Base-by-base conservation (phyloP, 2,888 invertebrate genomes). In the Drosophila helvetica region DNA sequence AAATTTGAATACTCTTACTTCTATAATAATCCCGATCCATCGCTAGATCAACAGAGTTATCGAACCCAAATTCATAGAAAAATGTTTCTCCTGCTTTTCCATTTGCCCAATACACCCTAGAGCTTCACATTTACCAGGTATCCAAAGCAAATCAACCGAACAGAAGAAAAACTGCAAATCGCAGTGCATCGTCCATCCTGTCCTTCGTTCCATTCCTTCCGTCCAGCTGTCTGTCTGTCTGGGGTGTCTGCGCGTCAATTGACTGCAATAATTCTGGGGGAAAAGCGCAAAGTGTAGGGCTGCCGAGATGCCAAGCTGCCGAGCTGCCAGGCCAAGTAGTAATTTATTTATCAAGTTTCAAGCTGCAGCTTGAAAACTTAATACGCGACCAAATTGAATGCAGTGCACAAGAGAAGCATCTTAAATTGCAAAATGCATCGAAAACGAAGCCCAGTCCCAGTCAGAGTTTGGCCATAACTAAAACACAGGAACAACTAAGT, bases 341-440 rank as follows among this genome's bases (percentile, higher is more conserved):
- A 86, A 86, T 86, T 86, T 88, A 86, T 86, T 86, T 86, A 88
- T 88, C 86, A 88, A 86, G 89, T 87, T 86, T 88, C 89, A 84
- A 88, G 88, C 86, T 80, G 75, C 66, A 81, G 80, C 89, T 77
- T 87, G 86, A 86, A 86, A 86, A 89, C 89, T 86, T 88, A 89
- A 86, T 89, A 87, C 89, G 63, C 80, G 74, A 69, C 79, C 74
- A 88, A 81, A 86, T 86, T 86, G 86, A 86, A 86, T 72, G 85
- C 86, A 75, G 59, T 52, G 53, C 62, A 45, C 53, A 45, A 51
- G 48, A 33, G 38, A 2, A 53, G 12, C 17, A 15, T 55, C 65
- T 55, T 54, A 54, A 22, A 65, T n/a, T n/a, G n/a, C n/a, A n/a
- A n/a, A 65, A 66, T 66, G 33, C 53, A 42, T 12, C 18, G 12